phyloP scores from a whole-genome alignment of 2,113 vertebrate genomes.

The mouse (Mus musculus) region GRCm39 chr7:97443001-97443500 shows the following conservation, averaged over 20 bases:
- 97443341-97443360: neutral
- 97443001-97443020: neutral
- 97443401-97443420: neutral
- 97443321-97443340: neutral
- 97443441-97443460: neutral
- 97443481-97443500: constrained; percentile 20
- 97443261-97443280: neutral
- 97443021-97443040: neutral
- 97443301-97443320: neutral
- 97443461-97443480: constrained; percentile 14
- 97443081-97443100: constrained; percentile 54
- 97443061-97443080: neutral
- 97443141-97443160: neutral
- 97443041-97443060: neutral
- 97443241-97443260: neutral
- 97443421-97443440: neutral
- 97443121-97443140: constrained; percentile 26
- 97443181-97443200: constrained; percentile 60
- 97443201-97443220: neutral
- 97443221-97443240: neutral
- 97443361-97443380: constrained; percentile 37
- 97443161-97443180: neutral
- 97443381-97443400: neutral
- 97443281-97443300: neutral
- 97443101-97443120: neutral